phyloP scores from a whole-genome alignment of 2,113 vertebrate genomes.

The Garra rufa region DNA sequence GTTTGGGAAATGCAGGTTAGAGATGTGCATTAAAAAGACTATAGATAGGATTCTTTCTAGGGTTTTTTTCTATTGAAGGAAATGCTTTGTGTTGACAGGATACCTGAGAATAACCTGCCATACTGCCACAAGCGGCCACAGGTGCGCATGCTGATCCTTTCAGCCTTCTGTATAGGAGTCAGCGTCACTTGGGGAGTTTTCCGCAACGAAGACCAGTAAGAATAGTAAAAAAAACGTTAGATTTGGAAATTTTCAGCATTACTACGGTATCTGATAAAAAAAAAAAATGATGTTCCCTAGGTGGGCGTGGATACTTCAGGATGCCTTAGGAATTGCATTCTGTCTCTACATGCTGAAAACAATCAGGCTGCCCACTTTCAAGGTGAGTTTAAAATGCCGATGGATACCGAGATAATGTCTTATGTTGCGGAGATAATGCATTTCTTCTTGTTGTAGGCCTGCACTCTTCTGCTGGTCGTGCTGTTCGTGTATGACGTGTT shows the following conservation, averaged over 20 bases:
- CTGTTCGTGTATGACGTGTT: constrained; percentile 95
- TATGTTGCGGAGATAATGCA: neutral
- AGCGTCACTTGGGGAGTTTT: constrained; percentile 90
- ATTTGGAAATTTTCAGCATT: neutral
- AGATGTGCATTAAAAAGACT: neutral
- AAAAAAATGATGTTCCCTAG: constrained; percentile 69
- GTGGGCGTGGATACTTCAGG: constrained; percentile 97
- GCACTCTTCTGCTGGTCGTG: constrained; percentile 88
- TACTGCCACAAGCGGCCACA: constrained; percentile 91
- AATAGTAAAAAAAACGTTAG: constrained; percentile 1
- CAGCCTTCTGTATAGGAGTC: constrained; percentile 79
- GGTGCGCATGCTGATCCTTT: constrained; percentile 86
- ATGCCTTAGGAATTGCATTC: constrained; percentile 91
- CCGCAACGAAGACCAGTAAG: constrained; percentile 95
- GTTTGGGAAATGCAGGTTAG: constrained; percentile 90
- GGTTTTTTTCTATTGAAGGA: neutral
- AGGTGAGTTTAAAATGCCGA: constrained; percentile 74
- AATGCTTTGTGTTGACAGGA: constrained; percentile 61
- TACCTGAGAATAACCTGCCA: constrained; percentile 90
- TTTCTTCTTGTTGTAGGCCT: constrained; percentile 79
- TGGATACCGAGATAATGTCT: neutral
- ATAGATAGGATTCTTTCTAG: neutral
- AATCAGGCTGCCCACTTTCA: constrained; percentile 92
- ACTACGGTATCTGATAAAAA: neutral
- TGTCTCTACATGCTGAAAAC: constrained; percentile 96